phyloP scores from a whole-genome alignment of 2,113 vertebrate genomes.

The Spermophilus dauricus region DNA sequence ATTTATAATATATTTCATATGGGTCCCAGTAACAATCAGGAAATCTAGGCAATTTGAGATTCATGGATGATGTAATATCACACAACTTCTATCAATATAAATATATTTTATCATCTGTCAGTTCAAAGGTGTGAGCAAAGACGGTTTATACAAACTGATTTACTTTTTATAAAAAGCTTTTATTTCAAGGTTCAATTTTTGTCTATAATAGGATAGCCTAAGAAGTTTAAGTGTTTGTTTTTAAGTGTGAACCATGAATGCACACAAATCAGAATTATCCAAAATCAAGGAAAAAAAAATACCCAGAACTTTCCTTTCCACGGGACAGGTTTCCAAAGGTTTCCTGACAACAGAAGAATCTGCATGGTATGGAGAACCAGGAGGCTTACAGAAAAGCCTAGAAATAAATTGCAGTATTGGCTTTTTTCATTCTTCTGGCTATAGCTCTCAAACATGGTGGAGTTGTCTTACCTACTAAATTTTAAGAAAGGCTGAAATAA shows the following conservation, averaged over 20 bases:
- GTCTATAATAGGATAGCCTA: not conserved
- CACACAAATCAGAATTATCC: not conserved
- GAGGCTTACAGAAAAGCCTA: no score
- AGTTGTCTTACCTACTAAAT: fast-evolving
- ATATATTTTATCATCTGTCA: not conserved
- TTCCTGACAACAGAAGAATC: not conserved
- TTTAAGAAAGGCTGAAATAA: not conserved
- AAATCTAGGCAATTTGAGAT: conserved; percentile 19
- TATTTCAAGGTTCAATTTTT: not conserved
- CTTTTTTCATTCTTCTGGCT: not conserved
- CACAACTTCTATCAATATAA: not conserved
- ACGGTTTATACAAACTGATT: not conserved
- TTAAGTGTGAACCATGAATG: not conserved
- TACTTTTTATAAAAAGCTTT: not conserved
- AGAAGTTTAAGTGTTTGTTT: not conserved
- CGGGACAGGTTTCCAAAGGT: not conserved
- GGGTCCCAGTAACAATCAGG: not conserved
- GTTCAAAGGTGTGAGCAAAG: not conserved
- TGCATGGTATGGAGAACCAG: not conserved
- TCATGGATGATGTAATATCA: not conserved
- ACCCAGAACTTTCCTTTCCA: not conserved
- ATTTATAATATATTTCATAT: not conserved
- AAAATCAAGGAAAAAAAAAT: not conserved
- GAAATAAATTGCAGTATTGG: not conserved
- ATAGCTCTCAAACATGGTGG: not conserved